A percentile compares a stretch with the other conserved stretches of the same genome.
Conservation (phyloP, 2,888 invertebrate species). For the Drosophila anceps region DNA sequence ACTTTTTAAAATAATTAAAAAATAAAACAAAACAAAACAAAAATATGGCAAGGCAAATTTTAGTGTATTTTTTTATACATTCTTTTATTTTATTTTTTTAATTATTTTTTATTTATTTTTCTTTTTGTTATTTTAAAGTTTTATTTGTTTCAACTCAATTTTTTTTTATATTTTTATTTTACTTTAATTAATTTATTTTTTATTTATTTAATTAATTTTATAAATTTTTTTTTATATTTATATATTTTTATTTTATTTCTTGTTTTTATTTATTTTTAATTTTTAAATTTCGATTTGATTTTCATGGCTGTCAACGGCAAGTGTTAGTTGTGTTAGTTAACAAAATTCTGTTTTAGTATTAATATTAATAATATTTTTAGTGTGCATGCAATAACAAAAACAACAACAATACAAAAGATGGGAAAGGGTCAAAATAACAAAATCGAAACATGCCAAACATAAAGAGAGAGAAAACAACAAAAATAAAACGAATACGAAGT, state of each 20-base stretch:
- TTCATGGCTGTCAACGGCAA: neutral
- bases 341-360: neutral
- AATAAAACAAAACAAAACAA: too few relatives aligned
- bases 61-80: too few relatives aligned
- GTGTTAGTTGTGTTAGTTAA: neutral
- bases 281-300: neutral
- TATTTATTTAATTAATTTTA: neutral
- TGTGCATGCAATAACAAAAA: conserved; percentile 78
- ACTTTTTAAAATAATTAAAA: too few relatives aligned
- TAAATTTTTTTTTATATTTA: neutral
- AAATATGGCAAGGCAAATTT: too few relatives aligned
- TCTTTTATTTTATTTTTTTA: too few relatives aligned
- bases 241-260: neutral
- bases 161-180: neutral
- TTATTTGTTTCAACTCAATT: too few relatives aligned
- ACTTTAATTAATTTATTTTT: neutral
- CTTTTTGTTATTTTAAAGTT: neutral
- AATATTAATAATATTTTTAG: conserved; percentile 4
- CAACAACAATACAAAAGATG: conserved; percentile 70
- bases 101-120: too few relatives aligned
- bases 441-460: conserved; percentile 34
- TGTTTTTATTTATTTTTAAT: neutral
- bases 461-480: conserved; percentile 5
- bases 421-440: neutral
- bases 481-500: conserved; percentile 1